Evolutionary conservation across 2,113 vertebrate genomes (phyloP), one percentile per base, ranked within the genome.

Genomic region (Semicossyphus pulcher): DNA sequence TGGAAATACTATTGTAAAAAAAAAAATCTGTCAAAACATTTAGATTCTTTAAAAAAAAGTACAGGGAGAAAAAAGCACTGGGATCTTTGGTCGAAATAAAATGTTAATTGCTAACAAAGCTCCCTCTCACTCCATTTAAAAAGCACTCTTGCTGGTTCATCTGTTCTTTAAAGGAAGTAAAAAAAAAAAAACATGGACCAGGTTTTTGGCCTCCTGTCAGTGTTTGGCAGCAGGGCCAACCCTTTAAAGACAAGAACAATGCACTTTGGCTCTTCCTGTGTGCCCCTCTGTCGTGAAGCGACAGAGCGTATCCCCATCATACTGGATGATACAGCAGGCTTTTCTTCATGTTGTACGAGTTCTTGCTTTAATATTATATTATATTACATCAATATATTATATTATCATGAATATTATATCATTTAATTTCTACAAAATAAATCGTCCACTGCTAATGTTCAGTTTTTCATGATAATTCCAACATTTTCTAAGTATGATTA

Each of bases 181-280:
- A 44, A 6, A 37, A 26, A 49, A 47, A 48, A 1, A 14, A 42
- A 18, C 6, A n/a, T 45, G 39, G 45, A 25, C 7, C 52, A 15
- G 51, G 21, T 48, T 42, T 49, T 31, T 68, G 69, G 57, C 45
- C 64, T 81, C 20, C 69, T 85, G 79, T 70, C 82, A 75, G 21
- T 48, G 1, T 61, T 31, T 70, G 64, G 76, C 78, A 77, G 71
- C 36, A 9, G 20, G 3, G 4, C 23, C 47, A 34, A 72, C 53
- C 70, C 74, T 77, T 78, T 72, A 64, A 75, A 75, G 52, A 39
- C 65, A 16, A 1, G 47, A 81, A 75, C 57, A 72, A 53, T 60
- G 39, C 61, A 49, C 77, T 56, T 32, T 34, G 52, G 62, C 67
- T 68, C 53, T 64, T 32, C 42, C 6, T 59, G 21, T n/a, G 54